Conservation (phyloP, 2,113 vertebrate genomes). For the Bos javanicus region DNA sequence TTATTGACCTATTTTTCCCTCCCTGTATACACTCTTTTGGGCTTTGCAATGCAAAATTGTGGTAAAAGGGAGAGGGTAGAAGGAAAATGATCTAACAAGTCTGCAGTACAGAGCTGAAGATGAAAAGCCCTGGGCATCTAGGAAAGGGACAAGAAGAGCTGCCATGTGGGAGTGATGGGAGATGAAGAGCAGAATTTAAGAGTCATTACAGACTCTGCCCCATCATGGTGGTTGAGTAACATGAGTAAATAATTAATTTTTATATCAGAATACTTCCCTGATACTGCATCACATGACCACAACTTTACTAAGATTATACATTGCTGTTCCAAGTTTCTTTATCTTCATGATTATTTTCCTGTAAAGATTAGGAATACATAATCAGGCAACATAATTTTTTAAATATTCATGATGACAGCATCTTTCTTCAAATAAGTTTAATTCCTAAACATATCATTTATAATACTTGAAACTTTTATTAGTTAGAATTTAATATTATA, state of each 20-base stretch:
- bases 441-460: not conserved
- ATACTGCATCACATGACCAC: no score
- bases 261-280: not conserved
- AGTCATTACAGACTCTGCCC: accelerated
- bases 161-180: accelerated
- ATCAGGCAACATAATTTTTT: not conserved
- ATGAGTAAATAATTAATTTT: not conserved
- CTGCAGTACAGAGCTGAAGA: not conserved
- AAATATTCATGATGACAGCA: not conserved
- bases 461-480: not conserved
- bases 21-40: not conserved
- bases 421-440: not conserved
- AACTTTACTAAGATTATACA: not conserved
- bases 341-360: not conserved
- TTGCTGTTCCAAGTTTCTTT: not conserved
- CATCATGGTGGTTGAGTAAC: not conserved
- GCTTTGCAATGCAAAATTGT: not conserved
- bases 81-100: not conserved
- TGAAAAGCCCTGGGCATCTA: not conserved
- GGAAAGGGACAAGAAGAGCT: not conserved
- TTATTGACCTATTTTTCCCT: not conserved
- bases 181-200: not conserved
- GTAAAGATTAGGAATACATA: not conserved
- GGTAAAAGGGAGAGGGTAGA: not conserved
- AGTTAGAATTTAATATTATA: not conserved